A percentile compares a stretch with the other conserved stretches of the same genome.
Conservation (phyloP, 2,888 invertebrate species). For the Sinodicranocentrus sp. region DNA sequence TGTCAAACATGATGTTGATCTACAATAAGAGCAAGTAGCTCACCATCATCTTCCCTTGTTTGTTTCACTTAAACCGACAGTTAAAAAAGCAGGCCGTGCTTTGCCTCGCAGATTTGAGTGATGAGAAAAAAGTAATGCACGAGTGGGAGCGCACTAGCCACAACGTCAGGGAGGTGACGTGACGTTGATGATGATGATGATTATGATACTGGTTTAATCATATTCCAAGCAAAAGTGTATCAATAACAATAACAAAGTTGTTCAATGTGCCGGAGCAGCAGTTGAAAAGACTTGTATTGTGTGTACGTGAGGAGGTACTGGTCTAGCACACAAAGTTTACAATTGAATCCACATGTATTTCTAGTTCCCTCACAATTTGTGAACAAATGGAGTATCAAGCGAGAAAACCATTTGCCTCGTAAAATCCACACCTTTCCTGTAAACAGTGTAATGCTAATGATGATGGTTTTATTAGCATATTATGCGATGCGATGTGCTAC, state of each 20-base stretch:
- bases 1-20: constrained; percentile 12
- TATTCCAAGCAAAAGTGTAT: constrained; percentile 54
- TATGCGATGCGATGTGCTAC: constrained; percentile 10
- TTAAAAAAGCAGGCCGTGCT: background rate
- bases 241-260: constrained; percentile 62
- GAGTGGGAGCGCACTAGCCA: constrained; percentile 44
- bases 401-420: constrained; percentile 20
- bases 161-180: constrained; percentile 22
- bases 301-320: constrained; percentile 21
- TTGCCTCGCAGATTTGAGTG: constrained; percentile 3
- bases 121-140: constrained; percentile 33
- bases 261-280: constrained; percentile 46
- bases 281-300: too few relatives aligned
- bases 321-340: background rate
- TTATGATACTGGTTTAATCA: constrained; percentile 18
- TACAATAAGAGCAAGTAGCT: background rate
- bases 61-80: constrained; percentile 6
- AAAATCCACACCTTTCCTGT: constrained; percentile 44
- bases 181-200: constrained; percentile 16
- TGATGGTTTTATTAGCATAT: constrained; percentile 28
- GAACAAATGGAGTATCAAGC: background rate
- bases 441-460: constrained; percentile 1
- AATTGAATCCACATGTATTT: background rate
- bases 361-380: constrained; percentile 5
- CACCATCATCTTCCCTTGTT: background rate